Base-by-base conservation (phyloP, 2,113 vertebrate genomes). In the Corythoichthys haematopterus region DNA sequence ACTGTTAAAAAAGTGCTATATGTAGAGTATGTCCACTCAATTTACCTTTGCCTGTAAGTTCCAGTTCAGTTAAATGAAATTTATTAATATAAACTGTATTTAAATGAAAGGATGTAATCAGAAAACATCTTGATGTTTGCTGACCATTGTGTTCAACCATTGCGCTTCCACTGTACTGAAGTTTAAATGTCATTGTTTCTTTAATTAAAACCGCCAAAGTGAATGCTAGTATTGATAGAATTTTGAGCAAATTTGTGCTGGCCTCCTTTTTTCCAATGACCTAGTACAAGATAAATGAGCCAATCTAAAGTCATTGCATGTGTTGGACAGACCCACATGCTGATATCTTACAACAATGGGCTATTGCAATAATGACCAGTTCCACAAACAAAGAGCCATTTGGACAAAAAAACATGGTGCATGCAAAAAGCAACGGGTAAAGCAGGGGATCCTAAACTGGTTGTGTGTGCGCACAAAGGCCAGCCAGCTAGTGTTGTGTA, bases 321-420 rank as follows among this genome's bases (percentile, higher is more conserved):
- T 69, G 79, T 70, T 80, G 74, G 76, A 79, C 85, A 85, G 71
- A 80, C 79, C 87, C 83, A 83, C 82, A 81, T 81, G 78, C 76
- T 87, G 79, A 85, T 87, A 84, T 75, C 82, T 80, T 65, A 83
- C 85, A 85, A 87, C 87, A 86, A 85, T 82, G 80, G 85, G 82
- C 81, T 79, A 79, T 84, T 86, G 84, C 85, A 77, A 83, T 86
- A 87, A 88, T 85, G 85, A 87, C 75, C 82, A 73, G 78, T 62
- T 73, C 81, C 72, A 70, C 64, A 76, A 83, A 86, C 64, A 76
- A 83, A 86, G 74, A 71, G 65, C 83, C 82, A 90, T 90, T 88
- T 86, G 75, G 76, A 74, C 77, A 13, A 70, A 87, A 28, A 86
- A 43, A 88, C 88, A 88, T 88, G 81, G 80, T 79, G 73, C 35